A percentile compares a stretch with the other conserved stretches of the same genome.
phyloP scores from a whole-genome alignment of 2,113 vertebrate species.

The Nettapus auritus region DNA sequence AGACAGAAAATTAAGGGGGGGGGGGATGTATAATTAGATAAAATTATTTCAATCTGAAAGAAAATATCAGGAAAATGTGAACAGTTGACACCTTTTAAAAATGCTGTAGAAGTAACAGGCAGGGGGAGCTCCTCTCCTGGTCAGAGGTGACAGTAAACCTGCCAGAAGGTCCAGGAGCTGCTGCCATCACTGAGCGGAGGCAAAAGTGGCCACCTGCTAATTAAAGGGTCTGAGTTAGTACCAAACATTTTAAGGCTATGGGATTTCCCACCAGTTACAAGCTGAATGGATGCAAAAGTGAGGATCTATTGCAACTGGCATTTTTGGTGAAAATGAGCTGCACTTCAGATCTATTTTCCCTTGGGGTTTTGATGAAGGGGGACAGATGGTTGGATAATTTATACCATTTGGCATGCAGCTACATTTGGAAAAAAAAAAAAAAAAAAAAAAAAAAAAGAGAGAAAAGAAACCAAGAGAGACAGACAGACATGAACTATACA shows the following conservation, averaged over 20 bases:
- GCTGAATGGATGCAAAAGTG: conserved; percentile 25
- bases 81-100: not conserved
- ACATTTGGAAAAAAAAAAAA: not conserved
- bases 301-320: conserved; percentile 49
- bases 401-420: conserved; percentile 70
- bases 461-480: conserved; percentile 60
- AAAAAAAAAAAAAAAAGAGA: conserved; percentile 9
- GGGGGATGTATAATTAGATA: not conserved
- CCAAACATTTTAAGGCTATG: not conserved
- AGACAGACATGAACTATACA: conserved; percentile 64
- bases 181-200: not conserved
- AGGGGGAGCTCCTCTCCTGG: conserved; percentile 52
- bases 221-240: not conserved
- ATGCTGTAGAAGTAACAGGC: not conserved
- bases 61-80: not conserved
- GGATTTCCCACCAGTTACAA: conserved; percentile 17
- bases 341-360: conserved; percentile 65
- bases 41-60: conserved; percentile 32
- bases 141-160: conserved; percentile 22
- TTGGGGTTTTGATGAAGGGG: conserved; percentile 55
- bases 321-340: conserved; percentile 63
- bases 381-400: conserved; percentile 74
- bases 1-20: conserved; percentile 19
- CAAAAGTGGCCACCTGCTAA: not conserved
- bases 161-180: not conserved